A percentile compares a stretch with the other conserved stretches of the same genome.
Evolutionary conservation across 2,888 invertebrate species (phyloP).

Genomic region (Melangyna quadrimaculata): DNA sequence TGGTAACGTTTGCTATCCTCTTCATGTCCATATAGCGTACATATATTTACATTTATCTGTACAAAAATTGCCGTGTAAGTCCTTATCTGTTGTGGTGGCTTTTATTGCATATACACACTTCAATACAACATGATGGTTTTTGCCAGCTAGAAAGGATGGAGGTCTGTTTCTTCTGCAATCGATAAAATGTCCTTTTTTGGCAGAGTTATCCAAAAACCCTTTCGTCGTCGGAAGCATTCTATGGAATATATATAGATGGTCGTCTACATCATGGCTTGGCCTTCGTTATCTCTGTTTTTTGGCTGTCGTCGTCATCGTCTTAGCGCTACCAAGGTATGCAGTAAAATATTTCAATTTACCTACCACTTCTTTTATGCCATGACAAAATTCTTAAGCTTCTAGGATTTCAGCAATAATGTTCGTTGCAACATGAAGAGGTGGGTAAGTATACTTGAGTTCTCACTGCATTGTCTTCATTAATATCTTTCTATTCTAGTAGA

Average conservation of each 20-base stretch:
- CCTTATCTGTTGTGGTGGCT: constrained; percentile 9
- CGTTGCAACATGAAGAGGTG: not conserved
- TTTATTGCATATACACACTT: not conserved
- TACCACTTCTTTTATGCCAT: not conserved
- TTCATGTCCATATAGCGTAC: not conserved
- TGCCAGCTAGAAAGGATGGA: not conserved
- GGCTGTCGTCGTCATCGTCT: constrained; percentile 6
- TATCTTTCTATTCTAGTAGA: no score
- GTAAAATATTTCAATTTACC: constrained; percentile 22
- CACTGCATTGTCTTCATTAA: not conserved
- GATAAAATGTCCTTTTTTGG: constrained; percentile 54
- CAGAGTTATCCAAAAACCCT: constrained; percentile 22
- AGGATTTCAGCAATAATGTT: constrained; percentile 1
- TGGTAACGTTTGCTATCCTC: not conserved
- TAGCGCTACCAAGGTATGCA: not conserved
- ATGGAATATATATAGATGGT: not conserved
- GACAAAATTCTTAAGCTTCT: not conserved
- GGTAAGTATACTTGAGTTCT: not conserved
- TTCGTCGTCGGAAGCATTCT: not conserved
- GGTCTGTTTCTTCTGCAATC: constrained; percentile 13
- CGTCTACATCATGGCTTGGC: not conserved
- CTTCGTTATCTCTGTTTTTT: constrained; percentile 3
- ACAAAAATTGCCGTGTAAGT: constrained; percentile 31
- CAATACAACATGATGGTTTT: not conserved
- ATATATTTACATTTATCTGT: not conserved